Percentiles rank a stretch among this genome's conserved stretches.
Conservation (phyloP, 37 sponge, comb jelly and placozoan species). For the Trichoplax adhaerens region DNA sequence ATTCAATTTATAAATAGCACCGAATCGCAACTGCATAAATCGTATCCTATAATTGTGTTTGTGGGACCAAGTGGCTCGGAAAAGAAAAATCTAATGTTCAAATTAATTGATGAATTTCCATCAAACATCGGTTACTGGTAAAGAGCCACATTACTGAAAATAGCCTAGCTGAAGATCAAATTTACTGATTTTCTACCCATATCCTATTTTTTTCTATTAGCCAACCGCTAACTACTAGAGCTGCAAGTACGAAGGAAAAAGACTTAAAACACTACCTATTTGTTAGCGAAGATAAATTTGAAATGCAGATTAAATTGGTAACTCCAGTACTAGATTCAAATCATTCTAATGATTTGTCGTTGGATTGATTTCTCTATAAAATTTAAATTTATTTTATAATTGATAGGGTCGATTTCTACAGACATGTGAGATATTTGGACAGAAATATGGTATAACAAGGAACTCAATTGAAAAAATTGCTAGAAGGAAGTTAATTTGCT, state of each 20-base stretch:
- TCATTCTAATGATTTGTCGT: too few relatives aligned
- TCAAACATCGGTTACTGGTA: constrained; percentile 66
- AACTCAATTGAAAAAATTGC: constrained; percentile 72
- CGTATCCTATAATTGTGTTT: constrained; percentile 67
- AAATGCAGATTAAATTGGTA: too few relatives aligned
- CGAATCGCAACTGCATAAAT: constrained; percentile 37
- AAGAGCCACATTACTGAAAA: not conserved
- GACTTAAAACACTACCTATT: constrained; percentile 59
- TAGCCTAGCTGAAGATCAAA: too few relatives aligned
- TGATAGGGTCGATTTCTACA: constrained; percentile 58
- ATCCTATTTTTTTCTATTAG: too few relatives aligned
- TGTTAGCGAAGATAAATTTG: constrained; percentile 29
- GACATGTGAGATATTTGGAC: constrained; percentile 9
- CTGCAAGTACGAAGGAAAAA: constrained; percentile 20
- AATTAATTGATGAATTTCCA: constrained; percentile 65
- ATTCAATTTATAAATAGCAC: constrained; percentile 19
- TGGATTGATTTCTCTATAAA: too few relatives aligned
- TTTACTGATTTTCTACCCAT: too few relatives aligned
- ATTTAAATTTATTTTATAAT: too few relatives aligned
- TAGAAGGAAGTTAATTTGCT: constrained; percentile 54
- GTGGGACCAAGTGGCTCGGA: constrained; percentile 67
- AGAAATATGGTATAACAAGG: constrained; percentile 56
- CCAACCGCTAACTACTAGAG: constrained; percentile 22
- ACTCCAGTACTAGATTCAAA: too few relatives aligned
- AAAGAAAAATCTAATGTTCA: constrained; percentile 26